Base-by-base conservation (phyloP, 2,113 vertebrate genomes). In the Halcyon senegalensis region DNA sequence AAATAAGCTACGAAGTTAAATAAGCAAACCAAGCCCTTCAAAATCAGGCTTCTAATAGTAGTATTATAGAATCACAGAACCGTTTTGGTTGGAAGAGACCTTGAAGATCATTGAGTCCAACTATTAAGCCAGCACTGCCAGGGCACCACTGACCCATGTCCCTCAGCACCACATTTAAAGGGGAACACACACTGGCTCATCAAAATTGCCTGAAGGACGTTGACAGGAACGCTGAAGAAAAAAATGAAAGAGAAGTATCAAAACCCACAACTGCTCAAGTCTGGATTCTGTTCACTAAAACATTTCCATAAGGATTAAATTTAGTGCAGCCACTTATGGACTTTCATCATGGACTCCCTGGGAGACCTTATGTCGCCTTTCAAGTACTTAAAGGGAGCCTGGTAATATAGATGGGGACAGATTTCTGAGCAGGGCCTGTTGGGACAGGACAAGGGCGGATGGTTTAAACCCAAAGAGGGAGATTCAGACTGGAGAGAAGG, bases 301-400 rank as follows among this genome's bases (percentile, higher is more conserved):
- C 27, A 4, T 3, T 11, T 63, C 64, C 33, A 7, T 6, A 24
- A 35, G 11, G 25, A 51, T 82, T 59, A 5, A 35, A 41, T 27
- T 66, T 7, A 37, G 4, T 10, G 5, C 2, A 1, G 33, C 30
- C 19, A 9, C 50, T 70, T 13, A 2, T 0, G 20, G 21, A 18
- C 30, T 66, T 37, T n/a, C 74, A 37, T 10, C 44, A 27, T n/a
- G 31, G 33, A 33, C 31, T 58, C 31, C 20, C 31, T 58, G 19
- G 60, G 24, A 39, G 60, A 17, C 9, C 35, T 27, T 27, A 24
- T 63, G 27, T 24, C 16, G 35, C 10, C 24, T 63, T 37, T 16
- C 35, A 39, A 63, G 35, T 37, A 39, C 35, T 63, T 27, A 37
- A 39, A 63, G 15, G 53, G 28, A 48, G 28, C 28, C 53, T 30